Base-by-base conservation (phyloP, 37 sponge, comb jelly and placozoan genomes). In the Theonella swinhoei region DNA sequence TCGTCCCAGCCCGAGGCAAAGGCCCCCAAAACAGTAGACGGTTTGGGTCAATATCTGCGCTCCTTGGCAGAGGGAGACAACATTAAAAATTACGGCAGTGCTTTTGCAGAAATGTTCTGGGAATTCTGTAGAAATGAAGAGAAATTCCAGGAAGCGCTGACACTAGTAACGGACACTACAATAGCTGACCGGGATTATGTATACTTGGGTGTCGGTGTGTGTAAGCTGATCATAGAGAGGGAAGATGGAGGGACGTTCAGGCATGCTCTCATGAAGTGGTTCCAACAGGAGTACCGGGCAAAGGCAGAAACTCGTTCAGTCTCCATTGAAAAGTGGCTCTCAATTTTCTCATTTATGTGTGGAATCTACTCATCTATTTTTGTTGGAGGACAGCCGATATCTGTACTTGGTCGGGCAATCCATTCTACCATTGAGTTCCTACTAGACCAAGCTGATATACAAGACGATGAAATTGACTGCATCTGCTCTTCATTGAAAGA, bases 241-340 rank as follows among this genome's bases (percentile, higher is more conserved):
- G 31, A 39, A 65, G 31, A 33, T 23, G 79, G 77, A 7, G 47
- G 74, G 4, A 67, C 19, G 34, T 83, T 93, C 58, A 40, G 87
- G 34, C 72, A 68, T 19, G 62, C 40, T 1, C 76, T 93, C 5
- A 14, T 93, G 19, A 61, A 33, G 2, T 34, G 59, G 17, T 89
- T 86, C 29, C 76, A 93, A 4, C 31, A 14, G 0, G 72, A 93
- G 4, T 87, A 61, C 70, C 68, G 77, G 39, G 25, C 86, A 40
- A 93, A 83, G 72, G 70, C 86, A 24, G 69, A 26, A 14, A 78
- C 78, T 22, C 47, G 94, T 38, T n/a, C 3, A n/a, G 39, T 58
- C 0, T 93, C 94, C 0, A 87, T 93, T 42, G 94, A 93, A 68
- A 31, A n/a, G 23, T 93, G 94, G 94, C 65, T 93, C 64, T 79